These are phyloP conservation scores for Hesperia comma DNA, from an alignment of 2,888 invertebrate species.

Conservation along the genomic window DNA sequence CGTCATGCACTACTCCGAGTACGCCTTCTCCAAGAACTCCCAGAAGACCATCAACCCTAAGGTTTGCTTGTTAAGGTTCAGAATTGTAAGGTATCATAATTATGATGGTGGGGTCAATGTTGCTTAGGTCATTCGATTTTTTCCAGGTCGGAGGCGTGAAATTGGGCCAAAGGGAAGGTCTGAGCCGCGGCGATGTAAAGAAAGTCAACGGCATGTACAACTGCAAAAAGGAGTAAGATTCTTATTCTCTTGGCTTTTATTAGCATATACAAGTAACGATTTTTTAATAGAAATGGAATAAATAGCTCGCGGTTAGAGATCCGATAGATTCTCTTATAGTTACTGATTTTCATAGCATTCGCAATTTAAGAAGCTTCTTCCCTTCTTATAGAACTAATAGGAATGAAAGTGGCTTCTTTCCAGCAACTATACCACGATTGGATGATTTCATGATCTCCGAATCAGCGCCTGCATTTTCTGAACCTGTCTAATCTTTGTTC, in stretches of 20 bases:
- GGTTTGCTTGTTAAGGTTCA: constrained; percentile 66
- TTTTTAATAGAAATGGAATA: too few relatives aligned
- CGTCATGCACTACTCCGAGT: constrained; percentile 92
- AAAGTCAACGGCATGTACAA: constrained; percentile 91
- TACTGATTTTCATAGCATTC: too few relatives aligned
- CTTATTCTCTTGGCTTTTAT: background rate
- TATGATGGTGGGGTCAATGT: background rate
- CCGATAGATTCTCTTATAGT: too few relatives aligned
- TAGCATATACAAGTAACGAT: background rate
- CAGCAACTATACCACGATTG: too few relatives aligned
- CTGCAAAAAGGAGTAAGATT: constrained; percentile 81
- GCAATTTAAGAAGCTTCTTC: too few relatives aligned
- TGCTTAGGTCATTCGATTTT: background rate
- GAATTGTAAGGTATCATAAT: too few relatives aligned
- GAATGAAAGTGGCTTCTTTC: too few relatives aligned
- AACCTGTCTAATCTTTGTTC: constrained; percentile 41
- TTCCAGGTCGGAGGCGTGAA: constrained; percentile 68
- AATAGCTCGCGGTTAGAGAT: too few relatives aligned
- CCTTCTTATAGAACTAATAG: too few relatives aligned
- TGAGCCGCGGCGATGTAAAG: constrained; percentile 88
- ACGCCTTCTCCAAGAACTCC: constrained; percentile 89
- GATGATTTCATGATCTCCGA: too few relatives aligned
- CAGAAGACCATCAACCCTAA: constrained; percentile 88
- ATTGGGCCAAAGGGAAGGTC: constrained; percentile 90
- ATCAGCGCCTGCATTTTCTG: too few relatives aligned